These are phyloP conservation scores for Ischnura elegans DNA, from an alignment of 2,888 invertebrate species.

Conservation along the genomic window DNA sequence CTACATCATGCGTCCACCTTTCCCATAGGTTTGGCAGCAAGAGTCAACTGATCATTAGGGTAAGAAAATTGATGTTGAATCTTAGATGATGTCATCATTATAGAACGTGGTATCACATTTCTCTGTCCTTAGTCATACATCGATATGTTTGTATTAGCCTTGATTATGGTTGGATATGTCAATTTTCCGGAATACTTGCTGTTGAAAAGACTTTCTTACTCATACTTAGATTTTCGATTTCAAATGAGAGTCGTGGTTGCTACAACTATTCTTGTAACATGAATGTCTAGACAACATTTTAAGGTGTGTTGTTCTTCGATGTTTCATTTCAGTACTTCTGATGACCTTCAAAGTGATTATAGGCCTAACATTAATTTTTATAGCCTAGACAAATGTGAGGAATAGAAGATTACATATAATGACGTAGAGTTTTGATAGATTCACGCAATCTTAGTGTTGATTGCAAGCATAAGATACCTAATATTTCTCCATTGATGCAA, in stretches of 20 bases:
- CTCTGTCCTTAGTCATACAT: neutral
- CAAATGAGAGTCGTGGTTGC: neutral
- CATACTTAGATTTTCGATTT: neutral
- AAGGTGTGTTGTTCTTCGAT: neutral
- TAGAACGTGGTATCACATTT: neutral
- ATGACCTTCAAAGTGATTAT: conserved; percentile 39
- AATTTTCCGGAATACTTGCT: neutral
- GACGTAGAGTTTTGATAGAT: neutral
- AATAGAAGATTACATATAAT: neutral
- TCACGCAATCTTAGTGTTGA: neutral
- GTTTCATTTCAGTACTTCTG: conserved; percentile 12
- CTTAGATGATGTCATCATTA: neutral
- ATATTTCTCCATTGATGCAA: neutral
- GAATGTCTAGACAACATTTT: conserved; percentile 14
- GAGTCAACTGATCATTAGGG: neutral
- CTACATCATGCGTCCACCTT: neutral
- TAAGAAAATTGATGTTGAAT: neutral
- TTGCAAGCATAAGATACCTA: neutral
- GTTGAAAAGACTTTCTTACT: conserved; percentile 7
- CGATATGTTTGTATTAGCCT: neutral
- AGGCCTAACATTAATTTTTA: conserved; percentile 49
- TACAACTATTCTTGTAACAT: neutral
- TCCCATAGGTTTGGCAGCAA: neutral
- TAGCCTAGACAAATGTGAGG: conserved; percentile 50
- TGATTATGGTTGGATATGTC: neutral